A percentile compares a stretch with the other conserved stretches of the same genome.
Evolutionary conservation across 2,797 vertebrate species (phyloP).

Genomic region (Sebastolobus alascanus): DNA sequence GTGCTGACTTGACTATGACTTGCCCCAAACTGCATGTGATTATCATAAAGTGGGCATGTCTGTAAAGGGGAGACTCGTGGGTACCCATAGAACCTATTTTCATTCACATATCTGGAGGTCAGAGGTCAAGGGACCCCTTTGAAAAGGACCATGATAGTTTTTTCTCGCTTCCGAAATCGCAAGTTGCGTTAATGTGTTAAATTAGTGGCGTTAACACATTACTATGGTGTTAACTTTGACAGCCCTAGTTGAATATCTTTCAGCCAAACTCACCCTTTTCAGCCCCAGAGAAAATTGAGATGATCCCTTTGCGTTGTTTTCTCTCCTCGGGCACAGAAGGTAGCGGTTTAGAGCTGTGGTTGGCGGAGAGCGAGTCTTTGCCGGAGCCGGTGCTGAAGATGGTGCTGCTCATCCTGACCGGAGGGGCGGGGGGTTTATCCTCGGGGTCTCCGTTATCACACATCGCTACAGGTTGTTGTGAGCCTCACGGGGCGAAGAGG

Average conservation of each 20-base stretch:
- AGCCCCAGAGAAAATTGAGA: conserved; percentile 94
- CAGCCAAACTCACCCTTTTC: conserved; percentile 89
- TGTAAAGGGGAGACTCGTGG: too few species aligned
- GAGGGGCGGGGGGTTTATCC: conserved; percentile 97
- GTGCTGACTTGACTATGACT: too few species aligned
- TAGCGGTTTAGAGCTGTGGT: conserved; percentile 96
- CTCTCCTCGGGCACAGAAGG: conserved; percentile 97
- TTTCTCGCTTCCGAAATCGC: too few species aligned
- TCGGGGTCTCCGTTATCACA: conserved; percentile 97
- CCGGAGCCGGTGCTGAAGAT: conserved; percentile 91
- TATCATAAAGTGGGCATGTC: too few species aligned
- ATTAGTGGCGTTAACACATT: too few species aligned
- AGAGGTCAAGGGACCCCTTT: too few species aligned
- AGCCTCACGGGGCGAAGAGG: conserved; percentile 48
- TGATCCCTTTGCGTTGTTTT: conserved; percentile 95
- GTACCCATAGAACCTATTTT: too few species aligned
- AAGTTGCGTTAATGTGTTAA: too few species aligned
- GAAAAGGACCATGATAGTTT: too few species aligned
- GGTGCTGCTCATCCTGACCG: conserved; percentile 94
- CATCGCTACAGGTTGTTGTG: conserved; percentile 81
- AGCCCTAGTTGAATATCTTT: background rate
- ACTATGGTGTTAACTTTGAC: too few species aligned
- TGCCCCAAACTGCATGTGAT: too few species aligned
- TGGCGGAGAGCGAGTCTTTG: conserved; percentile 90
- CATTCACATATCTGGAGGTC: too few species aligned